These are phyloP conservation scores for sheep (Ovis aries) DNA, from an alignment of 2,113 vertebrate genomes.

Conservation along the genomic window DNA sequence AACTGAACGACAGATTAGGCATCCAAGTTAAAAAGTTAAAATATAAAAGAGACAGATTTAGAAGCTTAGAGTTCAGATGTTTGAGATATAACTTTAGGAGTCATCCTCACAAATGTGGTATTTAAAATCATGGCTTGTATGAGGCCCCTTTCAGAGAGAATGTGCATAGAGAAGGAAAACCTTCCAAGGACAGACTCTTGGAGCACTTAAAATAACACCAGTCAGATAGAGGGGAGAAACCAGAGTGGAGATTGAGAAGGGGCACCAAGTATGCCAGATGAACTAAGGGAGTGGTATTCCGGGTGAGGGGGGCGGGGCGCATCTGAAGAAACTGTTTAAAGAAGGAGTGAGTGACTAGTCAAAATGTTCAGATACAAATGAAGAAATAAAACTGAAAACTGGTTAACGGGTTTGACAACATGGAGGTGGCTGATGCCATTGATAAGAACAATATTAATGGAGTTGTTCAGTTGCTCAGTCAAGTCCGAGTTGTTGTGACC, in stretches of 20 bases:
- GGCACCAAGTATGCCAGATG: neutral
- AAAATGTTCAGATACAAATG: neutral
- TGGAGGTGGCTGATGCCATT: neutral
- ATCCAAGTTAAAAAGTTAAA: neutral
- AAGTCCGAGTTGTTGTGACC: neutral
- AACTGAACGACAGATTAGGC: neutral
- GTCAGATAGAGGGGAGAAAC: neutral
- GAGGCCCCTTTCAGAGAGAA: neutral
- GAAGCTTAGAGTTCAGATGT: neutral
- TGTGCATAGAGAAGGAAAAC: neutral
- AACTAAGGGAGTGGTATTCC: neutral
- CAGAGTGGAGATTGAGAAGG: neutral
- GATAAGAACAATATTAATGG: neutral
- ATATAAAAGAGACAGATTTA: neutral
- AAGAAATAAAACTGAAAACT: neutral
- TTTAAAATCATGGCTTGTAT: neutral
- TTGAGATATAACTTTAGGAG: neutral
- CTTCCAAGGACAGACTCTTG: neutral
- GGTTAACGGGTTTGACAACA: neutral
- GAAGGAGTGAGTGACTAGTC: neutral
- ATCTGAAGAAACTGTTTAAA: neutral
- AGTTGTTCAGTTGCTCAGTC: neutral
- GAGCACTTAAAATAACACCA: neutral
- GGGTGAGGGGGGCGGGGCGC: accelerated
- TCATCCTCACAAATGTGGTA: neutral